phyloP scores from a whole-genome alignment of 2,113 vertebrate genomes.

The Macrotis lagotis region DNA sequence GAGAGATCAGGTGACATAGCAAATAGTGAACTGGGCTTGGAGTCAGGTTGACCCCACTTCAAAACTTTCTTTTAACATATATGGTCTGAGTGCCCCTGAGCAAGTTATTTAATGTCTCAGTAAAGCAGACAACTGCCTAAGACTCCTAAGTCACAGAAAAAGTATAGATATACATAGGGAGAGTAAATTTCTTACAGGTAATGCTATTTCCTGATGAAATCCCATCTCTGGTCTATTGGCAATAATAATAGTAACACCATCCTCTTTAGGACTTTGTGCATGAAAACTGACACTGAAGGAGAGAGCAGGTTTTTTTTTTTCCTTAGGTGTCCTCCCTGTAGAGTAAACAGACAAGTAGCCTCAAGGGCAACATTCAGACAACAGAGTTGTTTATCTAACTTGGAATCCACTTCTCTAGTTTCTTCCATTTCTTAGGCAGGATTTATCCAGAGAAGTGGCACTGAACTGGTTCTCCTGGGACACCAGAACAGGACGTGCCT shows the following conservation, averaged over 20 bases:
- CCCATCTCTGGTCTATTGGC: background rate
- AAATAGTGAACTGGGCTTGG: background rate
- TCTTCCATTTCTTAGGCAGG: background rate
- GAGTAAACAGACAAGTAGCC: background rate
- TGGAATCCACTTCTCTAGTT: too few relatives aligned
- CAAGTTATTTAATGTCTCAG: background rate
- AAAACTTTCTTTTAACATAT: background rate
- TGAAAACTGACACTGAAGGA: background rate
- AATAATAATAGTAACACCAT: background rate
- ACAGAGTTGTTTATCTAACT: background rate
- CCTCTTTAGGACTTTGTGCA: background rate
- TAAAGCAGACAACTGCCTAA: background rate
- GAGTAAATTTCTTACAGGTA: background rate
- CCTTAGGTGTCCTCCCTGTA: background rate
- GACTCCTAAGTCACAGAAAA: background rate
- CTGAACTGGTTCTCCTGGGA: background rate
- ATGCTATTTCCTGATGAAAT: background rate
- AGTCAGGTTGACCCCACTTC: background rate
- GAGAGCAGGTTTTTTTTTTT: background rate
- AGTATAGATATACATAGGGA: background rate
- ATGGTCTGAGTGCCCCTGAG: background rate
- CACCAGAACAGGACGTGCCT: background rate
- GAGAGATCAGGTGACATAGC: background rate
- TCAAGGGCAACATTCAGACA: background rate
- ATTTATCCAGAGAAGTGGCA: background rate